Evolutionary conservation across 2,888 invertebrate species (phyloP).

Genomic region (Aphidius colemani): DNA sequence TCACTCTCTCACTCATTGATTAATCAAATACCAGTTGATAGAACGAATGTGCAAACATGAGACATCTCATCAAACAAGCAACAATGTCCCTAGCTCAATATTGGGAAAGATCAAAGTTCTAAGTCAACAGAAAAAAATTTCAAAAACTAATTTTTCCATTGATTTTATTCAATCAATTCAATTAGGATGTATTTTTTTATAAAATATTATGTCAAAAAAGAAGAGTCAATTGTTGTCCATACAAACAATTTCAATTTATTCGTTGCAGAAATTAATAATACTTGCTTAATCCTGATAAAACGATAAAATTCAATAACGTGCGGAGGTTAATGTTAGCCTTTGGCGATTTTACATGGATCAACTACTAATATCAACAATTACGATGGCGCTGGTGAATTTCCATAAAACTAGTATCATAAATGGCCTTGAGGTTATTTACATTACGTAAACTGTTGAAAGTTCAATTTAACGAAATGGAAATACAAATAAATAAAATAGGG

Average conservation of each 20-base stretch:
- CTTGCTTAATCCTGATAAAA: background rate
- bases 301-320: background rate
- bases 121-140: constrained; percentile 35
- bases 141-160: constrained; percentile 30
- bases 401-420: no score
- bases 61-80: constrained; percentile 36
- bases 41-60: constrained; percentile 48
- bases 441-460: no score
- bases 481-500: no score
- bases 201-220: no score
- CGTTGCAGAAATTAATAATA: background rate
- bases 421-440: no score
- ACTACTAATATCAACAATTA: no score
- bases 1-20: constrained; percentile 46
- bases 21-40: constrained; percentile 48
- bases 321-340: constrained; percentile 43
- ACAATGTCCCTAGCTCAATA: constrained; percentile 1
- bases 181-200: no score
- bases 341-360: constrained; percentile 15
- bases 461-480: no score
- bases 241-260: no score
- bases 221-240: constrained; percentile 3
- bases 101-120: constrained; percentile 44
- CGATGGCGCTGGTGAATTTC: no score
- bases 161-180: no score